A percentile compares a stretch with the other conserved stretches of the same genome.
These are phyloP conservation scores for Excalfactoria chinensis DNA, from an alignment of 2,113 vertebrate species.

Conservation along the genomic window DNA sequence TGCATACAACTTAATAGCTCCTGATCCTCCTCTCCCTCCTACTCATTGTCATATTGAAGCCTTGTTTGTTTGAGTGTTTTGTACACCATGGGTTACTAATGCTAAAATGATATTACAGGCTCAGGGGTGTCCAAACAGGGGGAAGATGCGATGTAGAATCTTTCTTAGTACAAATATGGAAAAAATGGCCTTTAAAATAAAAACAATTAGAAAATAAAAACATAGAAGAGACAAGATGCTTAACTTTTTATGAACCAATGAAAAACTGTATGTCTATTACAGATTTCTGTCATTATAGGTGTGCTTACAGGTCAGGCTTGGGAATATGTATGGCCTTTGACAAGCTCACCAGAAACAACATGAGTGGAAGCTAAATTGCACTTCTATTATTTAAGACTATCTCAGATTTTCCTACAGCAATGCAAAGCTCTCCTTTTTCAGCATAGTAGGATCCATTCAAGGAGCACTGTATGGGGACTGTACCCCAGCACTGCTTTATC, in stretches of 20 bases:
- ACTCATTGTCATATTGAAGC: neutral
- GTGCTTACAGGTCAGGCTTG: constrained; percentile 16
- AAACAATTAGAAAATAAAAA: neutral
- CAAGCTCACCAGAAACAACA: constrained; percentile 1
- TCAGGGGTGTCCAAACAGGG: neutral
- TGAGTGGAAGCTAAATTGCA: neutral
- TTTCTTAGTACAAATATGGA: neutral
- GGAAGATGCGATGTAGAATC: neutral
- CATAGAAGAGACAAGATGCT: neutral
- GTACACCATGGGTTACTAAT: neutral
- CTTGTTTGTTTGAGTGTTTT: neutral
- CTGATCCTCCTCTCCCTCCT: neutral
- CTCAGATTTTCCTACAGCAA: neutral
- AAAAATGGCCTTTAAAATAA: neutral
- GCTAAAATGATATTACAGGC: neutral
- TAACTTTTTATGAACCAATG: neutral
- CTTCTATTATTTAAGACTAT: neutral
- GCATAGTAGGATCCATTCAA: neutral
- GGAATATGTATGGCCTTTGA: neutral
- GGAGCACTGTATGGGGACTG: neutral
- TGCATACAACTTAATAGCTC: neutral
- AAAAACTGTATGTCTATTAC: neutral
- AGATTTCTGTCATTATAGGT: constrained; percentile 16
- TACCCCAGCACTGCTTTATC: neutral
- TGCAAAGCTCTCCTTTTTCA: neutral